phyloP scores from a whole-genome alignment of 2,797 vertebrate genomes.

The Rhinella marina region DNA sequence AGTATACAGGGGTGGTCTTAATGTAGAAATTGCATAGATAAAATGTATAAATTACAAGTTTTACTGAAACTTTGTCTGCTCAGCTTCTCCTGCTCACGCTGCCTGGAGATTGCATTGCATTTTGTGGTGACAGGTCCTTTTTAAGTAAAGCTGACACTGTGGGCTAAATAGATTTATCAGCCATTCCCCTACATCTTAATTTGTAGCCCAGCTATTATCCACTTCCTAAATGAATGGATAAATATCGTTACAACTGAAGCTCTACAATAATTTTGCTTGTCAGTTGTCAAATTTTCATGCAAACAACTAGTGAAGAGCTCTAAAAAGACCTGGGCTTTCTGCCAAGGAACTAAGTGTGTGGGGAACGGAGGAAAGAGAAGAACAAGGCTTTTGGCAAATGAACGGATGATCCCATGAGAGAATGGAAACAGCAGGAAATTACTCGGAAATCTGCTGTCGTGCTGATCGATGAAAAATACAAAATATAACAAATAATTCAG shows the following conservation, averaged over 20 bases:
- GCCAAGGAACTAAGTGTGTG: slow-evolving; percentile 17
- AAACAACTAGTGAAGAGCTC: slow-evolving; percentile 13
- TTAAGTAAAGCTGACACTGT: not conserved
- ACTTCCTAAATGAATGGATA: not conserved
- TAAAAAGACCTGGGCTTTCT: slow-evolving; percentile 11
- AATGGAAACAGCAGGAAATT: slow-evolving; percentile 12
- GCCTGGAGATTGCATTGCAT: too few species aligned
- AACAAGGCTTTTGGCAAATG: slow-evolving; percentile 23
- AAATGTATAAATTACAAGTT: too few species aligned
- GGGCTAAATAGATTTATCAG: not conserved
- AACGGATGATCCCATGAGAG: slow-evolving; percentile 14
- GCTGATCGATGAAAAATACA: not conserved
- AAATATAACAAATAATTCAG: not conserved
- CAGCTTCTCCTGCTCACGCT: too few species aligned
- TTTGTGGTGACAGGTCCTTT: not conserved
- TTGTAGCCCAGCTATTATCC: not conserved
- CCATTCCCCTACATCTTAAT: not conserved
- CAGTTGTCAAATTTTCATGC: slow-evolving; percentile 19
- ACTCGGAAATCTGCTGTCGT: not conserved
- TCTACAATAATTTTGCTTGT: slow-evolving; percentile 21
- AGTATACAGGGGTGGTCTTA: too few species aligned
- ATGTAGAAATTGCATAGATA: too few species aligned
- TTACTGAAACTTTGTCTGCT: too few species aligned
- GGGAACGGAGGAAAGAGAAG: not conserved
- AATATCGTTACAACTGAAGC: slow-evolving; percentile 25